These are phyloP conservation scores for Cotesia glomerata DNA, from an alignment of 1,140 invertebrate genomes.

Conservation along the genomic window DNA sequence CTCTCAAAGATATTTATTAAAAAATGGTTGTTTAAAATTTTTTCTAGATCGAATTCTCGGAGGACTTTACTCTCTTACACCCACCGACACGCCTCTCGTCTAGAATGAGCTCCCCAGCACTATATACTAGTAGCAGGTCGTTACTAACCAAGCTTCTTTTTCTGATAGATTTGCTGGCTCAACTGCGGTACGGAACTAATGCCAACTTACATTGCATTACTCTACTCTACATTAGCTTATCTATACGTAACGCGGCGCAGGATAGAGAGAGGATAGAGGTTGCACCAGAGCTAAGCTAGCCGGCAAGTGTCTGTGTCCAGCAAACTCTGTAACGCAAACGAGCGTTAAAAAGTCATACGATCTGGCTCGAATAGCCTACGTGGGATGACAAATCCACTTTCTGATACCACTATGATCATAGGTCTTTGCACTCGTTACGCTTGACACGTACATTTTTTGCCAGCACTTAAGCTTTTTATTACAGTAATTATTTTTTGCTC, in stretches of 20 bases:
- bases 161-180: too few species aligned
- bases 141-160: constrained; percentile 23
- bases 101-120: too few species aligned
- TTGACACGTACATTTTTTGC: background rate
- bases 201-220: background rate
- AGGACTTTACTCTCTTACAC: constrained; percentile 39
- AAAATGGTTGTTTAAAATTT: constrained; percentile 25
- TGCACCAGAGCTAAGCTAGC: constrained; percentile 30
- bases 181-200: too few species aligned
- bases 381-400: constrained; percentile 46
- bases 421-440: constrained; percentile 7
- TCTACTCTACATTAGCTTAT: background rate
- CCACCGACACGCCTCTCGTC: constrained; percentile 44
- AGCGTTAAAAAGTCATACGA: constrained; percentile 17
- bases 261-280: constrained; percentile 43
- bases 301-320: background rate
- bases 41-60: constrained; percentile 33
- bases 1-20: background rate
- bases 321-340: background rate
- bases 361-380: constrained; percentile 25
- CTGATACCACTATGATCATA: constrained; percentile 39
- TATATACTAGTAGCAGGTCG: too few species aligned
- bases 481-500: background rate
- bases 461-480: background rate
- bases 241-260: background rate